phyloP scores from a whole-genome alignment of 2,888 invertebrate species.

The Drosophila pullipes region DNA sequence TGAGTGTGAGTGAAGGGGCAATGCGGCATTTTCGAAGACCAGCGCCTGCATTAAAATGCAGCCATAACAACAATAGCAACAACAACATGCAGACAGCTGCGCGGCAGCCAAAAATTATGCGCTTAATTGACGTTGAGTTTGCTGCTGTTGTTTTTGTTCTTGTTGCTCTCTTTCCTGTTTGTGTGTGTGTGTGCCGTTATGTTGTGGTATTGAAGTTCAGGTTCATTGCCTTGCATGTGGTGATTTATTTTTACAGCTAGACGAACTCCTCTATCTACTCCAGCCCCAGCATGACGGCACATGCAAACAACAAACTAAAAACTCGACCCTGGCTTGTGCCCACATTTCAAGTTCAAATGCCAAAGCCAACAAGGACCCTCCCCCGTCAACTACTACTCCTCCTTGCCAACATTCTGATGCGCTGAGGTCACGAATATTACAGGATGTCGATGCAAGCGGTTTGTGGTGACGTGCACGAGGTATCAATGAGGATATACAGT shows the following conservation, averaged over 20 bases:
- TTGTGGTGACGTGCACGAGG: background rate
- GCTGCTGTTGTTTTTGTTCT: constrained; percentile 29
- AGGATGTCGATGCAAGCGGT: constrained; percentile 3
- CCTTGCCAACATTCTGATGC: background rate
- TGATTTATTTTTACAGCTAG: constrained; percentile 64
- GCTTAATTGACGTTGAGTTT: constrained; percentile 56
- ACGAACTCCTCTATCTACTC: constrained; percentile 15
- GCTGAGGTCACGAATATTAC: constrained; percentile 50
- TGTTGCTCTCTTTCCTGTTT: constrained; percentile 42
- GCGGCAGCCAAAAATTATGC: constrained; percentile 64
- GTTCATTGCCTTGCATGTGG: constrained; percentile 78
- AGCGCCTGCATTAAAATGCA: constrained; percentile 60
- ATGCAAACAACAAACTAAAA: constrained; percentile 42
- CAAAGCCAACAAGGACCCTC: constrained; percentile 3
- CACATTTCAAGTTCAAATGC: constrained; percentile 62
- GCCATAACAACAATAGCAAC: constrained; percentile 34
- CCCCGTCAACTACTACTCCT: background rate
- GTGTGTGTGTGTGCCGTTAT: constrained; percentile 35
- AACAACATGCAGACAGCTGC: constrained; percentile 44
- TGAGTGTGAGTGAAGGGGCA: constrained; percentile 40
- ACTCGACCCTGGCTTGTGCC: constrained; percentile 31
- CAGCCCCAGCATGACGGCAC: constrained; percentile 16
- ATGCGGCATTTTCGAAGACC: constrained; percentile 63
- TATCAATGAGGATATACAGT: background rate
- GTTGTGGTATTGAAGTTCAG: constrained; percentile 68